Evolutionary conservation across 2,888 invertebrate genomes (phyloP), one percentile per base, ranked within the genome.

Genomic region (Phymatocera aterrima): DNA sequence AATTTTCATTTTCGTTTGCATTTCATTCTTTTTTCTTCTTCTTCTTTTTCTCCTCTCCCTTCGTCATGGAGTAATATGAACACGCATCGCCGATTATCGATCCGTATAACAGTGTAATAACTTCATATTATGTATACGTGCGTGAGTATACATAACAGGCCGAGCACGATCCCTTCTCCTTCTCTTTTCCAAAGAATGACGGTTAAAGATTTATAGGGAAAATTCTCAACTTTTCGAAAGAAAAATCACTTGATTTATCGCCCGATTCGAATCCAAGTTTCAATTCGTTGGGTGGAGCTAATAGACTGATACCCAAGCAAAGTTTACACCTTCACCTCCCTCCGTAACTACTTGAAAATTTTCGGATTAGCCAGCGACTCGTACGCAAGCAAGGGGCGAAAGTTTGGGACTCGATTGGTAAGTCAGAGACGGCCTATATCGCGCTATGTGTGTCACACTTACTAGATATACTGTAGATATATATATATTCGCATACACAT

Each of bases 371-470:
- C 65, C 40, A 68, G 43, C 65, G 40, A 21, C 65, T 68, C 10
- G 0, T n/a, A n/a, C n/a, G n/a, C n/a, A n/a, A n/a, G n/a, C n/a
- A n/a, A 15, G 43, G 37, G 65, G n/a, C 21, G 43, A 15, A 68
- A 68, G 24, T 68, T 68, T 43, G 68, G 24, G 40, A 68, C 68
- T 43, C 68, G 46, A 68, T 68, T 68, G 21, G 68, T 68, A 68
- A 68, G 68, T 46, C 15, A 54, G 40, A 68, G 28, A 68, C 24
- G 24, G 68, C 21, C 46, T 68, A 54, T 68, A 64, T 37, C 61
- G 18, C 28, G 24, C 57, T 28, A 12, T 4, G 24, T 8, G 4
- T 8, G 40, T 4, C 8, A 4, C 40, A 5, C 40, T 40, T 5
- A 4, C 40, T 40, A 40, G 40, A n/a, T n/a, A n/a, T n/a, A n/a